phyloP scores from a whole-genome alignment of 2,888 invertebrate genomes.

The Eilema griseolum region DNA sequence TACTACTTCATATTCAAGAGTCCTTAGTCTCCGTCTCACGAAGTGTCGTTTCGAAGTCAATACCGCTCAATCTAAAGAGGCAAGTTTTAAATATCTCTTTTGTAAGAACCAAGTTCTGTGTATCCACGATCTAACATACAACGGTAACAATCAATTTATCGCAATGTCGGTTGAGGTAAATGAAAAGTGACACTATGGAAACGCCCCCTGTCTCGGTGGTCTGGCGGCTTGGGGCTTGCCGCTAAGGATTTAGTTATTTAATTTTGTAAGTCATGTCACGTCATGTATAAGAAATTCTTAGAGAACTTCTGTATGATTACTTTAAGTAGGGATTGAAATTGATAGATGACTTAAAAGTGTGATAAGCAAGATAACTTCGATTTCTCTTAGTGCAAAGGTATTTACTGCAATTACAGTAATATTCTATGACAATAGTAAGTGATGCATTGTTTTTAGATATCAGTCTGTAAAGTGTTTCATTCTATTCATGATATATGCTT shows the following conservation, averaged over 20 bases:
- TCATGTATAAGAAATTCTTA: background rate
- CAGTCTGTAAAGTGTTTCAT: too few relatives aligned
- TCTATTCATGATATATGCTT: too few relatives aligned
- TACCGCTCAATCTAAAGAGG: slow-evolving; percentile 4
- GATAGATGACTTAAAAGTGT: background rate
- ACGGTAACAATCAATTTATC: slow-evolving; percentile 20
- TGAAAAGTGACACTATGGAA: slow-evolving; percentile 21
- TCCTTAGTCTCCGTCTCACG: background rate
- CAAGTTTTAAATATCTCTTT: background rate
- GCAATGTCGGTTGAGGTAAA: slow-evolving; percentile 16
- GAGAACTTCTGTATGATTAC: background rate
- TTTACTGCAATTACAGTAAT: too few relatives aligned
- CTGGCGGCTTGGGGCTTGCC: slow-evolving; percentile 14
- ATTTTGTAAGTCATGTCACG: slow-evolving; percentile 20
- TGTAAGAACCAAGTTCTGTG: background rate
- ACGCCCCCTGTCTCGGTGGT: slow-evolving; percentile 12
- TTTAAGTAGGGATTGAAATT: background rate
- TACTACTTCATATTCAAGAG: slow-evolving; percentile 4
- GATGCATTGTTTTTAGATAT: too few relatives aligned
- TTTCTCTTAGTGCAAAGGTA: background rate
- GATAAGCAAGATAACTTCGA: background rate
- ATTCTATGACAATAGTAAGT: too few relatives aligned
- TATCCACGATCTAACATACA: background rate
- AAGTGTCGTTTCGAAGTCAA: background rate
- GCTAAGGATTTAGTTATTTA: slow-evolving; percentile 21